Conservation (phyloP, 2,113 vertebrate genomes). For the Deroptyus accipitrinus region DNA sequence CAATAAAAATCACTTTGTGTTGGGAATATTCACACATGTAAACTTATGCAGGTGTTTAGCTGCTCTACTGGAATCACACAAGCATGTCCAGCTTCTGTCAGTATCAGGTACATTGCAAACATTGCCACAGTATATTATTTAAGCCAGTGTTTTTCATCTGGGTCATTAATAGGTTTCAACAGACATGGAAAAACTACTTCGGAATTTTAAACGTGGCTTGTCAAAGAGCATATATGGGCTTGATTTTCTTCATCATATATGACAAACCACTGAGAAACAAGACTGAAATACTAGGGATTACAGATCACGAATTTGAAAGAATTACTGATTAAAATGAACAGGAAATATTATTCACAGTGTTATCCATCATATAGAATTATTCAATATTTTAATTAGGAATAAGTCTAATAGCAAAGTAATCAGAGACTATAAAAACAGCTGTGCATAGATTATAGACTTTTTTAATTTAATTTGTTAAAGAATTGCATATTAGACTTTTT, state of each 20-base stretch:
- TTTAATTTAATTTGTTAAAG: not conserved
- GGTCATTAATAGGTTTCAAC: not conserved
- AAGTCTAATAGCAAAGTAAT: not conserved
- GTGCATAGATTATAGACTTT: not conserved
- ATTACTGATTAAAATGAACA: not conserved
- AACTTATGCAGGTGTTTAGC: not conserved
- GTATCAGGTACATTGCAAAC: not conserved
- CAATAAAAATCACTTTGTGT: not conserved
- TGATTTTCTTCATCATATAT: not conserved
- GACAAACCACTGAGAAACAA: not conserved
- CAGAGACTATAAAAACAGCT: not conserved
- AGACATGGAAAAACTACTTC: not conserved
- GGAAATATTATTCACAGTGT: not conserved
- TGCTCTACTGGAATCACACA: not conserved
- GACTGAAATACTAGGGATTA: not conserved
- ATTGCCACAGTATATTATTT: not conserved
- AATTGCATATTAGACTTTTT: not conserved
- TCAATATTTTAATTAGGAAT: not conserved
- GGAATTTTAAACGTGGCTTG: not conserved
- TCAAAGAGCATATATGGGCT: not conserved
- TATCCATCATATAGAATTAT: not conserved
- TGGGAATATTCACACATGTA: not conserved
- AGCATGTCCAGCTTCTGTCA: not conserved
- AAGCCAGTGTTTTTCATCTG: not conserved
- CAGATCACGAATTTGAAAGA: not conserved